Base-by-base conservation (phyloP, 2,888 invertebrate genomes). In the Thysanoteuthis rhombus region DNA sequence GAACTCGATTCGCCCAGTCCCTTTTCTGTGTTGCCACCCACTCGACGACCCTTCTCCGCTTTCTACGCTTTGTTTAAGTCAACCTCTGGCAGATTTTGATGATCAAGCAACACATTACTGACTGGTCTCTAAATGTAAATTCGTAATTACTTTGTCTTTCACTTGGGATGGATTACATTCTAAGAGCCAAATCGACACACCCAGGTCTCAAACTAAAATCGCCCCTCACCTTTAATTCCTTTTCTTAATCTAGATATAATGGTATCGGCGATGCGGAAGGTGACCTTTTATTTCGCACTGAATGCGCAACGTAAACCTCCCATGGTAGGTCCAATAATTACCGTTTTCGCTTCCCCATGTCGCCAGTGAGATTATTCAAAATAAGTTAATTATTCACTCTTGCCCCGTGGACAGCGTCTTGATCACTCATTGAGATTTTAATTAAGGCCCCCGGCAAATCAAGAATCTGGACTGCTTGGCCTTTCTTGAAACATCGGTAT, bases 71-170 rank as follows among this genome's bases (percentile, higher is more conserved):
- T 47, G 47, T 22, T 47, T 4, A 16, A 47, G 22, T 47, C 22
- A 22, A 47, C 47, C 19, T 1, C 75, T 12, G n/a, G 8, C n/a
- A n/a, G 10, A n/a, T 75, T 75, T 32, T 12, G 8, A 36, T 75
- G 10, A 3, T 0, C 8, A 0, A n/a, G 36, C 0, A n/a, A n/a
- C n/a, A 12, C 16, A 1, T 75, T n/a, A n/a, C 36, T 12, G 6
- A 16, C 16, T n/a, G 3, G 36, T 36, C 1, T 16, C 4, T 19
- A 75, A n/a, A 75, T n/a, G n/a, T n/a, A 75, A 75, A 36, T 10
- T 75, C 16, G 10, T 75, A 1, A 75, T 75, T 75, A 16, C 1
- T 16, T n/a, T 75, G n/a, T 36, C n/a, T 12, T 75, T n/a, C n/a
- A 12, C n/a, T n/a, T n/a, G 1, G 0, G 16, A 75, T 75, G 0